These are phyloP conservation scores for Atractosteus spatula DNA, from an alignment of 2,113 vertebrate genomes.

Conservation along the genomic window DNA sequence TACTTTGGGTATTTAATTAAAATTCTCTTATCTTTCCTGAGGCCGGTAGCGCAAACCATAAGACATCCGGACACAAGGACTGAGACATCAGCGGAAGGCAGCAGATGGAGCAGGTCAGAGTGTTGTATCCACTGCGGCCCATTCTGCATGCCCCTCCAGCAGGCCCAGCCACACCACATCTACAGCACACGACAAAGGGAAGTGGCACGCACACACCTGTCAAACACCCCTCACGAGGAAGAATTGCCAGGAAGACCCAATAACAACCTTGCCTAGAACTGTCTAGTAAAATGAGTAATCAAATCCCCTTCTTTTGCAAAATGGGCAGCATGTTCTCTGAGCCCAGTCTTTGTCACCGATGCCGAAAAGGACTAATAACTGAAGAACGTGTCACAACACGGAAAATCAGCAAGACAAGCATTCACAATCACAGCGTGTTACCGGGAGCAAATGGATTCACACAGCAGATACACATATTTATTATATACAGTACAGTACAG, in stretches of 20 bases:
- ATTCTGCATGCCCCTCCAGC: not conserved
- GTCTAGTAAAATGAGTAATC: not conserved
- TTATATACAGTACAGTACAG: too few relatives aligned
- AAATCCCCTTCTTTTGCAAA: not conserved
- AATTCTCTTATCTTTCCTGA: too few relatives aligned
- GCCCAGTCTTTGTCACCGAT: not conserved
- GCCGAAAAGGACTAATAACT: not conserved
- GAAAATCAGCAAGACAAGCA: not conserved
- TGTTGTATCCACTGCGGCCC: not conserved
- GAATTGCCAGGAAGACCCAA: not conserved
- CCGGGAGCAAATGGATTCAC: too few relatives aligned
- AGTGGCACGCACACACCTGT: not conserved
- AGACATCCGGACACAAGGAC: too few relatives aligned
- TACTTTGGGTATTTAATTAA: too few relatives aligned
- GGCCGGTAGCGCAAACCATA: too few relatives aligned
- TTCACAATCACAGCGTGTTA: too few relatives aligned
- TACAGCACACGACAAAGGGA: not conserved
- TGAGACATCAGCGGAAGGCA: not conserved
- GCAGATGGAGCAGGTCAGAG: conserved; percentile 2
- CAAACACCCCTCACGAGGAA: not conserved
- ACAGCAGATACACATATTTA: too few relatives aligned
- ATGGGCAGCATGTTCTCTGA: not conserved
- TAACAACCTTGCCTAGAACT: not conserved
- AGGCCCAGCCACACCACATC: not conserved
- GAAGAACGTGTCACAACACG: not conserved